phyloP scores from a whole-genome alignment of 2,888 invertebrate genomes.

The Cryptocephalus primarius region DNA sequence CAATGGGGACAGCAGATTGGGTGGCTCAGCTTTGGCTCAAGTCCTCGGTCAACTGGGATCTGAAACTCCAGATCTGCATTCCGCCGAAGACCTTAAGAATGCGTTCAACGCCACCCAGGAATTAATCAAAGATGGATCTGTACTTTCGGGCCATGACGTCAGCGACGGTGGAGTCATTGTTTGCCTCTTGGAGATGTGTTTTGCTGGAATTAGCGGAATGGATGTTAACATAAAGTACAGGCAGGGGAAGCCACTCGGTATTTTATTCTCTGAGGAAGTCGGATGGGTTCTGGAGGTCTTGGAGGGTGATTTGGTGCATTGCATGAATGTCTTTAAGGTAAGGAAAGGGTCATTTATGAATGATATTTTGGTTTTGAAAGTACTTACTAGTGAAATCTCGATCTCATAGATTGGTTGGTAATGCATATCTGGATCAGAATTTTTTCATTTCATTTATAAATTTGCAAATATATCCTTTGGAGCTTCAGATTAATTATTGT shows the following conservation, averaged over 20 bases:
- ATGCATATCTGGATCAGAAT: too few relatives aligned
- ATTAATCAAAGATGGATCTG: constrained; percentile 59
- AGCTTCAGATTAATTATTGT: constrained; percentile 1
- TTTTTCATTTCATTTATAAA: too few relatives aligned
- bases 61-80: constrained; percentile 68
- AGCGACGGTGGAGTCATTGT: constrained; percentile 94
- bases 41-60: constrained; percentile 59
- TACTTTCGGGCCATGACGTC: constrained; percentile 78
- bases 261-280: constrained; percentile 76
- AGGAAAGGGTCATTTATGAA: not conserved
- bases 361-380: too few relatives aligned
- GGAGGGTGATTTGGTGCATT: constrained; percentile 43
- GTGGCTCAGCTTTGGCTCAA: constrained; percentile 89
- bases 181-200: constrained; percentile 90
- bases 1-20: constrained; percentile 62
- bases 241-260: constrained; percentile 47
- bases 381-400: too few relatives aligned
- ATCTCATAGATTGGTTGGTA: too few relatives aligned
- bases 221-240: constrained; percentile 50
- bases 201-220: constrained; percentile 79
- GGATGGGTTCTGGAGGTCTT: constrained; percentile 75
- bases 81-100: constrained; percentile 52
- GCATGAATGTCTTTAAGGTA: constrained; percentile 49
- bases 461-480: not conserved
- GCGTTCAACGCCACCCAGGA: constrained; percentile 79